Evolutionary conservation across 2,888 invertebrate genomes (phyloP), one percentile per base, ranked within the genome.

Genomic region (Drosophila tripunctata): DNA sequence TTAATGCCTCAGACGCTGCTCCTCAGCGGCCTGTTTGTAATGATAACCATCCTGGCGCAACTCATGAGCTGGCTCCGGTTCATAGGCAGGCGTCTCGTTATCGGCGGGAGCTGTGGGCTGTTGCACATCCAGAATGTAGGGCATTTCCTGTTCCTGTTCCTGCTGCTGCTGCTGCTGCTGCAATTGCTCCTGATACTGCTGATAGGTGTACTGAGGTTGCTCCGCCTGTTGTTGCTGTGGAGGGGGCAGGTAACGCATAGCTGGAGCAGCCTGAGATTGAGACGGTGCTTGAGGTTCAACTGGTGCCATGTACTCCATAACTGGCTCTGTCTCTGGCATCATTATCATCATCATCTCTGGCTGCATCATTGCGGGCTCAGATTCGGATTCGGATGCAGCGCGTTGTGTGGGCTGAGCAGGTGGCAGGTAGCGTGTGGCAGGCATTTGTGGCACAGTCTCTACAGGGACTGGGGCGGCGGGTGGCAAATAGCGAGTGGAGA

Each of bases 21-120:
- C 69, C 17, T 75, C 67, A 7, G 61, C 72, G 8, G 76, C 76
- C 24, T 73, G 67, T 35, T 73, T 82, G 66, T 89, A 89, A 47
- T 88, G 78, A 40, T 89, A 89, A 45, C 89, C 88, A 67, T 89
- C 85, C 24, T 65, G 45, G 22, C 70, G 74, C 22, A 89, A 67
- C 24, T 83, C 61, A 50, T 87, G 88, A 19, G 79, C 83, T 10
- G 86, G 86, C 66, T 75, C 68, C 0, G 87, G 38, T 8, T 87
- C 66, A 0, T 56, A 62, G 55, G 63, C 58, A 40, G 56, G 51
- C 5, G 67, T 55, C 31, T 87, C 83, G 5, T 31, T 62, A 64
- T 87, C 83, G 15, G 87, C 66, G 10, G 82, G 82, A 2, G 66
- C 82, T 65, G 73, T 75, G 5, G 87, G 78, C 51, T 82, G 89